Evolutionary conservation across 1,140 invertebrate species (phyloP).

Genomic region (Ectropis grisescens): DNA sequence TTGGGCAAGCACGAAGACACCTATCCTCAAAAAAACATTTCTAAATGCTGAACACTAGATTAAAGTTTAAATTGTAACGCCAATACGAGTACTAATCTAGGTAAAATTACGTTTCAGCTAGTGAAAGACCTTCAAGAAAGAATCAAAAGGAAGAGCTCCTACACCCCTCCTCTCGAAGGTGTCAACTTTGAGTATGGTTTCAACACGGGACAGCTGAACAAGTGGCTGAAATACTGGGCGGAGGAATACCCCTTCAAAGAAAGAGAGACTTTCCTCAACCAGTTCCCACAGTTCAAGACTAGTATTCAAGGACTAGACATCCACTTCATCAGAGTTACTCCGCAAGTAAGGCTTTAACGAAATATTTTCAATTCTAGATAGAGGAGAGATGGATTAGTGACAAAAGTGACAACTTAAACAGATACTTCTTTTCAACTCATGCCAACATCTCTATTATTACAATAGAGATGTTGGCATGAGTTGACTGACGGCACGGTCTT

Average conservation of each 20-base stretch:
- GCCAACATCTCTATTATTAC: too few relatives aligned
- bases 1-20: too few relatives aligned
- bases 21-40: too few relatives aligned
- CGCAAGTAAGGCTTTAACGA: constrained; percentile 14
- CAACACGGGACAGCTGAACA: constrained; percentile 74
- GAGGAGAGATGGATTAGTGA: too few relatives aligned
- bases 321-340: constrained; percentile 59
- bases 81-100: too few relatives aligned
- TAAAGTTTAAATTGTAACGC: too few relatives aligned
- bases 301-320: constrained; percentile 75
- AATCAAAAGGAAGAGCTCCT: constrained; percentile 67
- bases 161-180: constrained; percentile 74
- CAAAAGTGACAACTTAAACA: too few relatives aligned
- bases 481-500: too few relatives aligned
- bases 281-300: constrained; percentile 79
- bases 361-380: constrained; percentile 34
- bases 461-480: too few relatives aligned
- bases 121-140: constrained; percentile 74
- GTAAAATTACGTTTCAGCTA: too few relatives aligned
- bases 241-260: constrained; percentile 80
- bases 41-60: too few relatives aligned
- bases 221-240: constrained; percentile 79
- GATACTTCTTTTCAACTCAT: too few relatives aligned
- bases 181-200: constrained; percentile 84
- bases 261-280: constrained; percentile 78